Conservation (phyloP, 2,797 vertebrate genomes). For the Simalia tracyae region DNA sequence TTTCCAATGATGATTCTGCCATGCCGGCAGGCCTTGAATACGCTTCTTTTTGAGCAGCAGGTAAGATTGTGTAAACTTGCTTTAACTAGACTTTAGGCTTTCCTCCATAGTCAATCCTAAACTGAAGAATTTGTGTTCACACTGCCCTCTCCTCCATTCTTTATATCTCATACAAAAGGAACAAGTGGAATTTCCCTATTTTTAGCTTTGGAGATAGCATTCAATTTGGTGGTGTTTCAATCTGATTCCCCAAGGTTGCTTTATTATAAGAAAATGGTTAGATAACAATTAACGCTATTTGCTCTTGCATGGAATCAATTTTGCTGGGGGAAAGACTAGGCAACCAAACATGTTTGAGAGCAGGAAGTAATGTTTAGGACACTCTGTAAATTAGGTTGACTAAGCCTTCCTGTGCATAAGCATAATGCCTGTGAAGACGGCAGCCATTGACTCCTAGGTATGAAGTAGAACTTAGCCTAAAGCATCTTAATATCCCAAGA, state of each 20-base stretch:
- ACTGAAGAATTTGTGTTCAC: background rate
- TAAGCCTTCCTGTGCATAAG: background rate
- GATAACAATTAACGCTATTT: background rate
- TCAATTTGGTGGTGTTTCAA: background rate
- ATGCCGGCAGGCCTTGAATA: conserved; percentile 95
- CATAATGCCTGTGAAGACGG: background rate
- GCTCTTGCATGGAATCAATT: background rate
- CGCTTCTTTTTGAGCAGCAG: conserved; percentile 97
- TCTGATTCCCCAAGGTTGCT: background rate
- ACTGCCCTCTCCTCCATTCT: background rate
- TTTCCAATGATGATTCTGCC: conserved; percentile 99
- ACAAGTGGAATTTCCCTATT: background rate
- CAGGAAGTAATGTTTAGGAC: background rate
- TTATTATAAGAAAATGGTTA: background rate
- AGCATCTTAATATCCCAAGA: background rate
- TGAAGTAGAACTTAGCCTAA: background rate
- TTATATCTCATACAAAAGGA: background rate
- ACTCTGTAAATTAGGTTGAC: background rate
- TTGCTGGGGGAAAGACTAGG: background rate
- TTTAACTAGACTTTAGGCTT: background rate
- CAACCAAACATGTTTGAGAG: background rate
- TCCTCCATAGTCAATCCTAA: background rate
- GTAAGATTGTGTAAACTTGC: conserved; percentile 64
- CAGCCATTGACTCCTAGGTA: background rate
- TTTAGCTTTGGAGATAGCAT: background rate